phyloP scores from a whole-genome alignment of 2,797 vertebrate genomes.

The Dicrostonyx torquatus region DNA sequence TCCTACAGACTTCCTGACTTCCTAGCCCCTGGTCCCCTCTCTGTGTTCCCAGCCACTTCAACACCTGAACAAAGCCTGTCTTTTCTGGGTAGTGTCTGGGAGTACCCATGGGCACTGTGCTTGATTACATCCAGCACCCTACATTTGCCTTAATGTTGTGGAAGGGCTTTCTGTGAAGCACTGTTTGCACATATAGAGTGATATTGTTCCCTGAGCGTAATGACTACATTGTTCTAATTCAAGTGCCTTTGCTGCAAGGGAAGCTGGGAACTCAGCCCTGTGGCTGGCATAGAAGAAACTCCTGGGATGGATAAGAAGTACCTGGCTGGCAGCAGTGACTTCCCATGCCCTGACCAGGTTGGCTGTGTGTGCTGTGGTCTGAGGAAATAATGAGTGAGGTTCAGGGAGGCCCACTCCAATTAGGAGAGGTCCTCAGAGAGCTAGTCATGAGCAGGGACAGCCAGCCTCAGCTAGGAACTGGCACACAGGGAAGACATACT shows the following conservation, averaged over 20 bases:
- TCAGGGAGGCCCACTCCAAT: background rate
- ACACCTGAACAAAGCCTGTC: background rate
- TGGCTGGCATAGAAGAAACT: background rate
- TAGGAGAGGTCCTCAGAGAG: background rate
- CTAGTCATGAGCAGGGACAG: background rate
- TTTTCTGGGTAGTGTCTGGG: background rate
- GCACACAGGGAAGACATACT: background rate
- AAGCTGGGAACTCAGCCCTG: background rate
- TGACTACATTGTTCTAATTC: slow-evolving; percentile 6
- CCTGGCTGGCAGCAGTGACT: background rate
- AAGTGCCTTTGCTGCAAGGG: slow-evolving; percentile 8
- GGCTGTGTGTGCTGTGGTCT: background rate
- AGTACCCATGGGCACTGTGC: background rate
- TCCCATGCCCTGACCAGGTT: background rate
- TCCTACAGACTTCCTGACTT: background rate
- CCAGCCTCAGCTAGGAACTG: background rate
- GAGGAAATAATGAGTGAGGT: background rate
- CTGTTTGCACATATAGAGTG: slow-evolving; percentile 29
- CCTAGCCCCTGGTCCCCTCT: background rate
- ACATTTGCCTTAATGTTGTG: background rate
- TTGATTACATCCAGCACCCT: background rate
- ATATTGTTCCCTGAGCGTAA: slow-evolving; percentile 30
- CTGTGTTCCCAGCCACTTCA: background rate
- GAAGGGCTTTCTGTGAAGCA: slow-evolving; percentile 47
- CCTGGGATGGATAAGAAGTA: background rate